Evolutionary conservation across 2,113 vertebrate species (phyloP).

Genomic region (Corynorhinus townsendii): DNA sequence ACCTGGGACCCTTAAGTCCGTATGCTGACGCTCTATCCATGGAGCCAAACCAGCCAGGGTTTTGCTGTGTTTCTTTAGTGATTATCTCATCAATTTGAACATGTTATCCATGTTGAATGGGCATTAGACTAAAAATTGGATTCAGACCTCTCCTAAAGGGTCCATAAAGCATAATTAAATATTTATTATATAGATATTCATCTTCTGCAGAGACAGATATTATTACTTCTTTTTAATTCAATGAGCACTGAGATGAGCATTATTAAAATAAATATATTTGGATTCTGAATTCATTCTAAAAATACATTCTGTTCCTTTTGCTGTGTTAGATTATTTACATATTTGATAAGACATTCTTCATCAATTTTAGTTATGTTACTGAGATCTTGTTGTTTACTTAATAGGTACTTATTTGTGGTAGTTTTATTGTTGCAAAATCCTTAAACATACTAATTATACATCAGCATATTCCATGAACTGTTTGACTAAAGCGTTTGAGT

Average conservation of each 20-base stretch:
- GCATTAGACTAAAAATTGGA: background rate
- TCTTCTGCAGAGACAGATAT: conserved; percentile 5
- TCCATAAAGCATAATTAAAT: background rate
- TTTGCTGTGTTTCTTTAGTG: background rate
- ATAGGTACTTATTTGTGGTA: conserved; percentile 30
- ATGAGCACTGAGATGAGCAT: background rate
- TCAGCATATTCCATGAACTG: background rate
- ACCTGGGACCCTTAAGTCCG: no score
- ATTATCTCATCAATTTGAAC: background rate
- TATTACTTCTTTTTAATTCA: background rate
- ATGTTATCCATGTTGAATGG: background rate
- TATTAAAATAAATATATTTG: conserved; percentile 15
- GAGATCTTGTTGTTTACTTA: conserved; percentile 42
- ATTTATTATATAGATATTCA: background rate
- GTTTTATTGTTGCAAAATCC: conserved; percentile 38
- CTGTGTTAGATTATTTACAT: background rate
- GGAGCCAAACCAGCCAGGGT: background rate
- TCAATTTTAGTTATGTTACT: conserved; percentile 19
- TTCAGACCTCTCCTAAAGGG: background rate
- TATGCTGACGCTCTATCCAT: no score
- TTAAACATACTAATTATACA: conserved; percentile 15
- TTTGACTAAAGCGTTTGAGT: conserved; percentile 30
- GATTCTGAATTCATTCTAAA: conserved; percentile 4
- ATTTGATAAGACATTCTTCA: conserved; percentile 24
- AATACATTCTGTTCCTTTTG: background rate